Percentiles rank a stretch among this genome's conserved stretches.
phyloP scores from a whole-genome alignment of 2,113 vertebrate genomes.

The Artemisiospiza belli region DNA sequence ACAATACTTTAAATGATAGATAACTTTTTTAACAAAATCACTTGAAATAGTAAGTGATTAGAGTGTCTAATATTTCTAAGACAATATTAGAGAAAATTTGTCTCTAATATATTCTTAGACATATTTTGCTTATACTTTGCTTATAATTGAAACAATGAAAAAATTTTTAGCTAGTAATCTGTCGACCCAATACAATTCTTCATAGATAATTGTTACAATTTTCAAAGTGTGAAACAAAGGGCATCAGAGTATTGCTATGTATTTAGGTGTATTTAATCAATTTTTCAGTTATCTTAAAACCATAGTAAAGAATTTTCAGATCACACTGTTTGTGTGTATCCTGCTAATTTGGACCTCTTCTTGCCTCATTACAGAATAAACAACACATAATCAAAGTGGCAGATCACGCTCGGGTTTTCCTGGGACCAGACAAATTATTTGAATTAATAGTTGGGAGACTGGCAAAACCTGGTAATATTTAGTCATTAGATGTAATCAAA shows the following conservation, averaged over 20 bases:
- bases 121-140: background rate
- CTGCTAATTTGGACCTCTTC: background rate
- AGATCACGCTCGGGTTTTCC: background rate
- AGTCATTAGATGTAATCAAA: background rate
- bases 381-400: background rate
- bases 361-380: background rate
- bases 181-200: background rate
- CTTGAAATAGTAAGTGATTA: background rate
- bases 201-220: background rate
- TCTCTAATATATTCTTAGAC: background rate
- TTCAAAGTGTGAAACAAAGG: background rate
- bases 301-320: background rate
- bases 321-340: background rate
- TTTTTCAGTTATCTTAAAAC: background rate
- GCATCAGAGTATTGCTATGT: background rate
- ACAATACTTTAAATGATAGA: background rate
- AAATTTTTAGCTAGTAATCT: background rate
- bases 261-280: background rate
- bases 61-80: no score
- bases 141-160: background rate
- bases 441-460: background rate
- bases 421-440: background rate
- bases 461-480: background rate
- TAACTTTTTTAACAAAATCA: background rate
- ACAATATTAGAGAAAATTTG: background rate